Base-by-base conservation (phyloP, 2,888 invertebrate genomes). In the Scaptomyza cyrtandrae region DNA sequence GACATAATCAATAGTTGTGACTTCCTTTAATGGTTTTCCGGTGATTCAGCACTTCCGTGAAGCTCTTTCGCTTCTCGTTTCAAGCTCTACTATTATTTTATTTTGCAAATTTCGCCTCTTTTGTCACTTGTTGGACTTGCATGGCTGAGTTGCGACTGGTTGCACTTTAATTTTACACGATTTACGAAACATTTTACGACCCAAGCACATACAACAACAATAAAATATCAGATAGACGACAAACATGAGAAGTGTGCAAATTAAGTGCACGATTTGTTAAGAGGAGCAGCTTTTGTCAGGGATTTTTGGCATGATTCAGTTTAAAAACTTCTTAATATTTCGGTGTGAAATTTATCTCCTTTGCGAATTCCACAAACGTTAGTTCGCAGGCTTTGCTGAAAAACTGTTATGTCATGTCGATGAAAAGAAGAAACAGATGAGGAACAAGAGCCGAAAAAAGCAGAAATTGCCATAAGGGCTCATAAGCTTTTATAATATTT, bases 21-120 rank as follows among this genome's bases (percentile, higher is more conserved):
- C 89, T 88, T 89, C 83, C 88, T 86, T 87, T 89, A 88, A 89
- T 89, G 88, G 88, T 81, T 87, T 89, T 87, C 87, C 87, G 87
- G 89, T 88, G 88, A 89, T 88, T 89, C 86, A 87, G 86, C 81
- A 87, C 83, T 77, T 80, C 78, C 81, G 80, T 55, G 59, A 67
- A 41, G 69, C 63, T 59, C 50, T 43, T 50, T 44, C 73, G 45
- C 19, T 16, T 33, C 11, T 50, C 50, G 4, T 59, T 60, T 19
- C 27, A 41, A 31, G 55, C 48, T 43, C 61, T 60, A 56, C 61
- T 60, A 61, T 79, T 84, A 80, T 79, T 77, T 80, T 80, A 80
- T 84, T 80, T 64, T 67, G 61, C 63, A 75, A 79, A 76, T 63
- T 70, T 67, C 52, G 64, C 59, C 69, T 59, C 73, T 54, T 76